Conservation (phyloP, 2,888 invertebrate genomes). For the Resseliella maxima region DNA sequence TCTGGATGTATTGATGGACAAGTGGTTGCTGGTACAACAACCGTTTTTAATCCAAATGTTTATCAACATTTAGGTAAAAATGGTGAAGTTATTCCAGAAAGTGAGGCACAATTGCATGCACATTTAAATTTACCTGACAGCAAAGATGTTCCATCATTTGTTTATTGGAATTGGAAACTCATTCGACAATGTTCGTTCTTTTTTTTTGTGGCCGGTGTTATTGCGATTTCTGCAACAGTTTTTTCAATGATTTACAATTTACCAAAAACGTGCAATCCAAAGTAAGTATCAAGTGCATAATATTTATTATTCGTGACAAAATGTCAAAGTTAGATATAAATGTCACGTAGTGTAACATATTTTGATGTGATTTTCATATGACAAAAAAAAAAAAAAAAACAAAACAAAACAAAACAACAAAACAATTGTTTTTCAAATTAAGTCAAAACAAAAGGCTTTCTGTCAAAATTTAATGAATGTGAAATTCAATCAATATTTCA, state of each 20-base stretch:
- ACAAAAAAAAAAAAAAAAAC: too few relatives aligned
- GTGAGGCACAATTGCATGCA: conserved; percentile 70
- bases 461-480: too few relatives aligned
- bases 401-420: too few relatives aligned
- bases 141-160: conserved; percentile 72
- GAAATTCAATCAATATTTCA: background rate
- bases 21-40: conserved; percentile 62
- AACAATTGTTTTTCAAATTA: too few relatives aligned
- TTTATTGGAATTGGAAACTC: conserved; percentile 85
- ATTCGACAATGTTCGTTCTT: conserved; percentile 80
- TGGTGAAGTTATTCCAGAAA: conserved; percentile 62
- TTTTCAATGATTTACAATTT: conserved; percentile 78
- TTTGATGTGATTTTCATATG: too few relatives aligned
- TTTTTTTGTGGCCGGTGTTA: conserved; percentile 77
- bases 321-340: background rate
- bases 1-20: conserved; percentile 66
- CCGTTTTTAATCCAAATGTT: conserved; percentile 63
- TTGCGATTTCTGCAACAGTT: conserved; percentile 79
- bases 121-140: conserved; percentile 67
- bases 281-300: conserved; percentile 63
- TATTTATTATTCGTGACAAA: background rate
- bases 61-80: conserved; percentile 66
- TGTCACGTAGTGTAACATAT: background rate
- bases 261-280: conserved; percentile 77
- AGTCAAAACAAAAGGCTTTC: too few relatives aligned